phyloP scores from a whole-genome alignment of 2,888 invertebrate genomes.

The Parapristionchus giblindavisi region DNA sequence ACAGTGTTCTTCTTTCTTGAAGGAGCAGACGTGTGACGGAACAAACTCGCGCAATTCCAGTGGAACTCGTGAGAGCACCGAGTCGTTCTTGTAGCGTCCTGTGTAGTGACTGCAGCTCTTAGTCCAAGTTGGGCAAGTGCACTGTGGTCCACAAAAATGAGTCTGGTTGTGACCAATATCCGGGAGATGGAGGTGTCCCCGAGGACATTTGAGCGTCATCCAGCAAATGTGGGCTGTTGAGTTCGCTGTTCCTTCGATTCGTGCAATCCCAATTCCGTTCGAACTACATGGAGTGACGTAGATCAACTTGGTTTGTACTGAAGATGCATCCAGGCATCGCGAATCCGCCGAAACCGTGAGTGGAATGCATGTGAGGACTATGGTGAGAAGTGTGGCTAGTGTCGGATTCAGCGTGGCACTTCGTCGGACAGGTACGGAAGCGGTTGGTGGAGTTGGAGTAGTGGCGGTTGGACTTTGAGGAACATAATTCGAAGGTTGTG shows the following conservation, averaged over 20 bases:
- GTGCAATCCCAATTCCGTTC: not conserved
- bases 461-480: no score
- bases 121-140: constrained; percentile 7
- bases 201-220: not conserved
- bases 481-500: no score
- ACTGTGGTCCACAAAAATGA: not conserved
- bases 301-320: no score
- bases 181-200: not conserved
- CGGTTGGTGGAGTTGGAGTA: no score
- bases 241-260: no score
- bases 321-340: no score
- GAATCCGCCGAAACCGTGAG: no score
- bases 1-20: constrained; percentile 1
- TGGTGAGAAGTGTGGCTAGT: no score
- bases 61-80: not conserved
- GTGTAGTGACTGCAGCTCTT: not conserved
- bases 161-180: not conserved
- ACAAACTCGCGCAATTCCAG: not conserved
- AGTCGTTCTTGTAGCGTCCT: not conserved
- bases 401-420: no score
- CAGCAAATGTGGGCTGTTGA: not conserved
- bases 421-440: no score
- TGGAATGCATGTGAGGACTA: no score
- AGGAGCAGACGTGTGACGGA: constrained; percentile 17
- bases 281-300: not conserved